Conservation (phyloP, 2,797 vertebrate species). For the Gymnothorax javanicus region DNA sequence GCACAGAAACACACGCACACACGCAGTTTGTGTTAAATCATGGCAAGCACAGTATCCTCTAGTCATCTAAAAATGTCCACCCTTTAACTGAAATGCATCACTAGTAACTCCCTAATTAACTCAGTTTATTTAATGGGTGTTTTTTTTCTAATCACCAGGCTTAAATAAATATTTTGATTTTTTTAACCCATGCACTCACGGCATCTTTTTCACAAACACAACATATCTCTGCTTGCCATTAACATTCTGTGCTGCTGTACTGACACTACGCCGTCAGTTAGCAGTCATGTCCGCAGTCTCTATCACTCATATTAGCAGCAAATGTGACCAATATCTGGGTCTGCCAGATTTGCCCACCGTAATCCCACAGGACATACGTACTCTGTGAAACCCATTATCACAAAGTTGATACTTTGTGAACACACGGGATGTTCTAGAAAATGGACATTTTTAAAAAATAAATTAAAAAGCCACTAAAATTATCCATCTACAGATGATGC, state of each 20-base stretch:
- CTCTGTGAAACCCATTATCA: slow-evolving; percentile 3
- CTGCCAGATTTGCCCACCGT: not conserved
- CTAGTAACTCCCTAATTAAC: not conserved
- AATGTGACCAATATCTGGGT: not conserved
- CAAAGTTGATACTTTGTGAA: not conserved
- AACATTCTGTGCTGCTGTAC: not conserved
- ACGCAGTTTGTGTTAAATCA: slow-evolving; percentile 12
- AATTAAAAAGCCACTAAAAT: not conserved
- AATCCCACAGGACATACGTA: slow-evolving; percentile 17
- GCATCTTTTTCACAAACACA: too few species aligned
- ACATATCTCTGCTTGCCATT: not conserved
- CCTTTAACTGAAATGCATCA: not conserved
- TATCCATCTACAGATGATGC: not conserved
- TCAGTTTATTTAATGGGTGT: not conserved
- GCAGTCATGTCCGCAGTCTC: not conserved
- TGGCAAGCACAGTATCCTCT: not conserved
- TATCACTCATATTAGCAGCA: not conserved
- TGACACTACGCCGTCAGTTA: not conserved
- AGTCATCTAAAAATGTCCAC: not conserved
- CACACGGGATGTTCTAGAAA: not conserved
- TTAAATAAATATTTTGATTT: not conserved
- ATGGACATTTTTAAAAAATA: not conserved
- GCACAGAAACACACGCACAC: slow-evolving; percentile 36
- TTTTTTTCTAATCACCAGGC: not conserved
- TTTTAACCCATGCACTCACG: not conserved